These are phyloP conservation scores for Phylloscopus collybita DNA, from an alignment of 2,797 vertebrate genomes.

Conservation along the genomic window DNA sequence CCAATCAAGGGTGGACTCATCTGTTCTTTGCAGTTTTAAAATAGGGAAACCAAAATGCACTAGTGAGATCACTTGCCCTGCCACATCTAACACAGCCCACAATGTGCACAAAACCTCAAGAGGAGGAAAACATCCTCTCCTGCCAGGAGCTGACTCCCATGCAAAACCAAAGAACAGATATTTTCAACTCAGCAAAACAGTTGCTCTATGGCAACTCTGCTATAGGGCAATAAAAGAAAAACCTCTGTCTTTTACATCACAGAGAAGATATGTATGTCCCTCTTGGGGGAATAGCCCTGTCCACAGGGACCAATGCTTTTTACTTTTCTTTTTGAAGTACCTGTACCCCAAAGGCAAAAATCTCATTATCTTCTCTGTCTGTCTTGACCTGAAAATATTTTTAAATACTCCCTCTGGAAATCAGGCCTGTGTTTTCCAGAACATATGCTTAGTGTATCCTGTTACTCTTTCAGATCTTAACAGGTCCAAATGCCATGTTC, in stretches of 20 bases:
- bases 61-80: neutral
- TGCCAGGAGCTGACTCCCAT: neutral
- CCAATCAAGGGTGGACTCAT: neutral
- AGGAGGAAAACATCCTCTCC: neutral
- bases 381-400: neutral
- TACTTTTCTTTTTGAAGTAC: neutral
- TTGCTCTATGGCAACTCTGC: neutral
- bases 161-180: neutral
- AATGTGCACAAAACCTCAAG: neutral
- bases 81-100: neutral
- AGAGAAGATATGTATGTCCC: neutral
- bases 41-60: neutral
- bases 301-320: neutral
- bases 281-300: neutral
- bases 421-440: neutral
- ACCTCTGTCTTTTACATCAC: neutral
- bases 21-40: neutral
- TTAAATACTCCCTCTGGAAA: neutral
- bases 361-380: neutral
- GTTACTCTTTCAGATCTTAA: neutral
- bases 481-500: neutral
- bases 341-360: neutral
- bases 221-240: neutral
- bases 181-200: neutral
- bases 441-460: neutral